A percentile compares a stretch with the other conserved stretches of the same genome.
Evolutionary conservation across 1,140 invertebrate genomes (phyloP).

Genomic region (Drosophila erecta): DNA sequence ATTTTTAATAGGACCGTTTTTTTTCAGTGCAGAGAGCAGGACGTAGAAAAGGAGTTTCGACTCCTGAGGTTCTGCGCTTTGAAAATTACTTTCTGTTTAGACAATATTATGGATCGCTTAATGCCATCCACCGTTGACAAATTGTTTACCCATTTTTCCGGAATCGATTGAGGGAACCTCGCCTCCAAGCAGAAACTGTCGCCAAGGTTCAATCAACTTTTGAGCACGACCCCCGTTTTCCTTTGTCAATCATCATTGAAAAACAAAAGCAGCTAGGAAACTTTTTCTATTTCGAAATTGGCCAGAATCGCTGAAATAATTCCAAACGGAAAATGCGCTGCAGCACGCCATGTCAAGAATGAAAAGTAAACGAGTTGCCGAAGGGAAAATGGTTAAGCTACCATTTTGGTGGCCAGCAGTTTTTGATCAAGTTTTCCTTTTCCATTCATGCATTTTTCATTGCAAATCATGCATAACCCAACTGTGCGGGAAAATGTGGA

Average conservation of each 20-base stretch:
- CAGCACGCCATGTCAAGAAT: conserved; percentile 65
- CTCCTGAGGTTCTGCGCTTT: conserved; percentile 36
- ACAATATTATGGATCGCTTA: conserved; percentile 60
- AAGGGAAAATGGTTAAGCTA: conserved; percentile 35
- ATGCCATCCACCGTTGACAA: conserved; percentile 47
- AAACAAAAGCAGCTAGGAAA: conserved; percentile 41
- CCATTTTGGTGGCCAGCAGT: conserved; percentile 36
- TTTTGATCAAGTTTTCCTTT: conserved; percentile 60
- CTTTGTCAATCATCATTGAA: conserved; percentile 31
- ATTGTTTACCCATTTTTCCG: conserved; percentile 56
- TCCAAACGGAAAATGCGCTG: conserved; percentile 52
- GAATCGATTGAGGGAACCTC: conserved; percentile 58
- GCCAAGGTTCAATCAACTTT: conserved; percentile 56
- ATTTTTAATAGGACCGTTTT: neutral
- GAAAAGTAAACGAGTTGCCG: conserved; percentile 34
- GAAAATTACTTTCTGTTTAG: conserved; percentile 58
- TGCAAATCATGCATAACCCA: conserved; percentile 56
- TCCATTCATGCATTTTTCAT: conserved; percentile 60
- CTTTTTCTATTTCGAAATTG: conserved; percentile 77
- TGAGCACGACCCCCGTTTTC: conserved; percentile 6
- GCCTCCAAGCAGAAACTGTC: conserved; percentile 30
- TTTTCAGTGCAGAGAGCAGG: conserved; percentile 13
- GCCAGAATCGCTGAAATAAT: conserved; percentile 69
- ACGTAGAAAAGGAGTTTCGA: conserved; percentile 31
- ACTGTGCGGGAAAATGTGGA: neutral